Evolutionary conservation across 1,140 invertebrate species (phyloP), one percentile per base, ranked within the genome.

Genomic region (Lutraria rhynchaena): DNA sequence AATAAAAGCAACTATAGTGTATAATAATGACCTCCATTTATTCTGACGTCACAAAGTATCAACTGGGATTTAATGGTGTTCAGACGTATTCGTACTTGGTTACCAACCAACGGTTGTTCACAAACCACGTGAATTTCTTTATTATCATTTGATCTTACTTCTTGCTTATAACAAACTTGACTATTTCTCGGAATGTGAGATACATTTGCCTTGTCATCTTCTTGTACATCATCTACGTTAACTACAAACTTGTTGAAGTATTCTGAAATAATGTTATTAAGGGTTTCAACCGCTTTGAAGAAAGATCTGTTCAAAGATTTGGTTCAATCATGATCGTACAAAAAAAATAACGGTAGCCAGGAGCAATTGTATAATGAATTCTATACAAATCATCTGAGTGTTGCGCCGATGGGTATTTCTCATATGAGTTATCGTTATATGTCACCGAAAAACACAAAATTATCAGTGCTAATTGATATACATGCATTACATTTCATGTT

Each of bases 11-110:
- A 4, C 7, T 22, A n/a, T 7, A 53, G 19, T 22, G 19, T n/a
- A 29, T 27, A 27, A 9, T 57, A 1, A 3, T 57, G 22, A 57
- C 69, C 69, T 1, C 53, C 49, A 27, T 57, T 55, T 53, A 71
- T 55, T 27, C 35, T 71, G 22, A 71, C 53, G 44, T 71, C 69
- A 55, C 69, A 71, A 22, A 71, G 27, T 15, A 71, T 51, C 7
- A 71, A 51, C 49, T 71, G 69, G 4, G 49, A 53, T 19, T 57
- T 0, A 37, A 11, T 55, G 24, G 7, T 37, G 1, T 22, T 44
- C 27, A 71, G 19, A 22, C 55, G 17, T 37, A 71, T 57, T 57
- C 69, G 53, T 17, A 71, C 49, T 17, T 15, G n/a, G 29, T 71
- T 71, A 33, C 69, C 69, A 22, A 3, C n/a, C 4, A 71, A 19